Evolutionary conservation across 2,113 vertebrate species (phyloP), one percentile per base, ranked within the genome.

Genomic region (Odocoileus virginianus): DNA sequence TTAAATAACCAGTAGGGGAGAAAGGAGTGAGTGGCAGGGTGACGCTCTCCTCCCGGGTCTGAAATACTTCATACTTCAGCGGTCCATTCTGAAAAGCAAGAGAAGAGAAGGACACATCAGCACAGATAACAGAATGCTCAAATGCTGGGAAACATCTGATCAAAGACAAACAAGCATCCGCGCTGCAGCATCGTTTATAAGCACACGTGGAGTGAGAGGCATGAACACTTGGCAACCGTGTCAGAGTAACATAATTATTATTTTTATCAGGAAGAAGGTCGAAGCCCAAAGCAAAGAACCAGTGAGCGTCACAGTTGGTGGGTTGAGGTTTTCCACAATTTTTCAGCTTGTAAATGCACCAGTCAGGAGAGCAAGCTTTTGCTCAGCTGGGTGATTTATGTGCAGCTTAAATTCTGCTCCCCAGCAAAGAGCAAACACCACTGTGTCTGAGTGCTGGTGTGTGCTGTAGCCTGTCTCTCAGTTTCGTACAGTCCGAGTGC

Each of bases 1-100:
- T 99, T 99, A 99, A 99, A 99, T 99, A 99, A 98, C 99, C 99
- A 98, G 98, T 97, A 99, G 98, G 89, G 98, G 99, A 99, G 91
- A 98, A 98, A 99, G 98, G 96, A 98, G 98, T 43, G 95, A 99
- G 97, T 96, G 97, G 96, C 97, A 97, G 95, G 97, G 95, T 92
- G 98, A 97, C 12, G 79, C 92, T 97, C 98, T 99, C 94, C 98
- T 98, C 97, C 96, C 98, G 98, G 98, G 98, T 98, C 98, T 99
- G 98, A 97, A 97, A 95, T 97, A 97, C 99, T 99, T 99, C 99
- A 99, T 98, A 99, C 98, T 99, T 99, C 99, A 99, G 98, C 98
- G 98, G 98, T 99, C 98, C 99, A 99, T 98, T 98, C 99, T 98
- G 99, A 95, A 98, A 99, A 98, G 85, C 50, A 89, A 97, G 91